Base-by-base conservation (phyloP, 2,888 invertebrate genomes). In the Dolichopus griseipennis region DNA sequence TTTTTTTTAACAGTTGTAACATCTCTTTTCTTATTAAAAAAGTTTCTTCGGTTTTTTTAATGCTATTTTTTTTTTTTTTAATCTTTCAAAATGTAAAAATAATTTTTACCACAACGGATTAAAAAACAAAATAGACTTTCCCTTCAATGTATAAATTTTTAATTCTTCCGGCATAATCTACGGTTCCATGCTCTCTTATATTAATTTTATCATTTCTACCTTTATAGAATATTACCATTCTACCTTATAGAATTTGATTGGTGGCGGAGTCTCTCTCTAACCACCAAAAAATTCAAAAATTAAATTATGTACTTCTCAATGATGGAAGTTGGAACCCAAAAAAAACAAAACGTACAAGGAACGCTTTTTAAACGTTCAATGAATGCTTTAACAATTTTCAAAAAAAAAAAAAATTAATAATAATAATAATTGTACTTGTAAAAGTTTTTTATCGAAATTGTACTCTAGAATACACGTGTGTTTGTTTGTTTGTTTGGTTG, bases 31-130 rank as follows among this genome's bases (percentile, higher is more conserved):
- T 18, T 52, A 52, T 52, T 52, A 18, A 52, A 52, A 52, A 52
- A 52, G 12, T 52, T 52, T 43, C 12, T 15, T n/a, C 6, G 6
- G 52, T 52, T 52, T 52, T 43, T 52, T 15, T 52, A 12, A 12
- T 52, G 5, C 15, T 52, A 18, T 52, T 52, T 52, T 52, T 6
- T 18, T 52, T 12, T 52, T 18, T 52, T 52, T 6, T 52, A 18
- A 12, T 52, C 52, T 52, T 52, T 18, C 18, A 52, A 52, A n/a
- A 52, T 52, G 52, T 52, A n/a, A 52, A 52, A 52, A 52, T 52
- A 52, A 52, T 52, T 52, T n/a, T 52, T 52, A 52, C 52, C 52
- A 52, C 52, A 52, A 52, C 52, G 52, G 52, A 52, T 52, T 52
- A 52, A 6, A 37, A n/a, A n/a, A n/a, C n/a, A n/a, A n/a, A n/a